Evolutionary conservation across 2,888 invertebrate species (phyloP).

Genomic region (Seira musarum): DNA sequence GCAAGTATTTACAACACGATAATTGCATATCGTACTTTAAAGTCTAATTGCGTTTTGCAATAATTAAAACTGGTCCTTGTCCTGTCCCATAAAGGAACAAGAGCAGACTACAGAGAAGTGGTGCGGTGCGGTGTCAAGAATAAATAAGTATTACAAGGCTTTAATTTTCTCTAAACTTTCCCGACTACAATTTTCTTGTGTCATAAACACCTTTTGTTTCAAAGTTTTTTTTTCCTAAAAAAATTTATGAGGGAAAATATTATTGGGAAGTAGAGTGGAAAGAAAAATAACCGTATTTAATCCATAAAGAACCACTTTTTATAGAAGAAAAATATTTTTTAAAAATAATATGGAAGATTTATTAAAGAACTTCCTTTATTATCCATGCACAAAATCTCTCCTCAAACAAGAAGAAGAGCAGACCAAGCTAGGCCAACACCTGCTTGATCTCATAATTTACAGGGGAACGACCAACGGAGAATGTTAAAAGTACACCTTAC

Average conservation of each 20-base stretch:
- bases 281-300: neutral
- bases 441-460: constrained; percentile 46
- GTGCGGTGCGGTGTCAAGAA: too few relatives aligned
- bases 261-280: neutral
- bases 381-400: neutral
- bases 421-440: constrained; percentile 37
- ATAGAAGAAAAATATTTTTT: constrained; percentile 10
- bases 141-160: neutral
- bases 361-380: neutral
- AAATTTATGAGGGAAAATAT: neutral
- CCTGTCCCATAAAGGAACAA: neutral
- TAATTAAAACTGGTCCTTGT: neutral
- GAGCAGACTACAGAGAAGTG: too few relatives aligned
- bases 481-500: neutral
- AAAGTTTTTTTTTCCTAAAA: neutral
- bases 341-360: constrained; percentile 20
- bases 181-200: too few relatives aligned
- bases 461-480: neutral
- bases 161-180: neutral
- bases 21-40: neutral
- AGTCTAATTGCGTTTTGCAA: neutral
- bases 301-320: neutral
- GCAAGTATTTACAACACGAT: too few relatives aligned
- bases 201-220: neutral
- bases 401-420: constrained; percentile 1